Evolutionary conservation across 2,113 vertebrate genomes (phyloP), one percentile per base, ranked within the genome.

Genomic region (Tupaia chinensis): DNA sequence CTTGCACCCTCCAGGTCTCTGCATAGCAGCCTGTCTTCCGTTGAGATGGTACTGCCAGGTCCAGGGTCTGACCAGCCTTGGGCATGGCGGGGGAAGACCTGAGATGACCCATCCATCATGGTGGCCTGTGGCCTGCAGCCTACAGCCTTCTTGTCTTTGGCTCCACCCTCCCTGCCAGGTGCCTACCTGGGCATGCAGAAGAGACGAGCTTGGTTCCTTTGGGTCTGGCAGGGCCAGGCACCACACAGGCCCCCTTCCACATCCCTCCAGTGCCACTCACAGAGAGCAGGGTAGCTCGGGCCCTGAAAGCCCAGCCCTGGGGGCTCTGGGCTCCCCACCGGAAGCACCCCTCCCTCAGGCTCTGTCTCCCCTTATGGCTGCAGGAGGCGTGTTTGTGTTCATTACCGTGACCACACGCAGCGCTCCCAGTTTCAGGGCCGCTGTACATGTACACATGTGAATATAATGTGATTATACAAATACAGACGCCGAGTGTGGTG

Each of bases 71-170:
- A 34, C 60, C 70, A 9, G 53, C 29, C 86, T 32, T 1, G 23
- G 87, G 80, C 22, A 12, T 8, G 0, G 58, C 7, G 9, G 34
- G 16, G 10, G 2, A 61, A 32, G 65, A 25, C 34, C 44, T 9
- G 8, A 15, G 56, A 23, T 56, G 7, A 25, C 11, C 4, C 13
- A 2, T 0, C 73, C 60, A 0, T 2, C 1, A 3, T 3, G 0
- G 60, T 13, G 73, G 78, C 87, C 81, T 27, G 17, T 44, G 16
- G 7, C 73, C 22, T 5, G 3, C 32, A 66, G 65, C 77, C 44
- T 85, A 63, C 54, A 16, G 77, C 65, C 65, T 0, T 4, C 69
- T 63, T 1, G 56, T 22, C 53, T 11, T 9, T 17, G 63, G 73
- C 54, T 20, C 65, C 32, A 0, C 80, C 66, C 66, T 76, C 54